These are phyloP conservation scores for Neopipo cinnamomea DNA, from an alignment of 2,113 vertebrate genomes.

Conservation along the genomic window DNA sequence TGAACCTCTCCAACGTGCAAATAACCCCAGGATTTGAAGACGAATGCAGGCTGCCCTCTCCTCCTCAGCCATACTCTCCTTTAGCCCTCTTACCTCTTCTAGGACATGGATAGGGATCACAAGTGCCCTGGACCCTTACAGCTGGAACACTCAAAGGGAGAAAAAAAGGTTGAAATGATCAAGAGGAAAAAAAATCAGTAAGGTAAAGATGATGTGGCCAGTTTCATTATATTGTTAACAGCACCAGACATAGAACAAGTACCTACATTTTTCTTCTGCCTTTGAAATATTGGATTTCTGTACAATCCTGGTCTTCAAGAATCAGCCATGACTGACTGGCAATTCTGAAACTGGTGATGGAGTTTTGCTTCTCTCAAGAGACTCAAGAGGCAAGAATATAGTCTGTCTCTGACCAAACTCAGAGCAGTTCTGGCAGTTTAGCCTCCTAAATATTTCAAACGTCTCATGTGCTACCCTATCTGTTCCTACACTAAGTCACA, in stretches of 20 bases:
- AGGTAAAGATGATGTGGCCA: not conserved
- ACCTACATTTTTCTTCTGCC: rapidly evolving
- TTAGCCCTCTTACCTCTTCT: not conserved
- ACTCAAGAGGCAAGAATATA: not conserved
- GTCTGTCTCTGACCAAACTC: not conserved
- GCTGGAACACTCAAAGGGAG: not conserved
- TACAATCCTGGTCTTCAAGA: not conserved
- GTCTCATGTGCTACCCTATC: not conserved
- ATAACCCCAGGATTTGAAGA: not conserved
- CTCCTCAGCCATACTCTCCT: not conserved
- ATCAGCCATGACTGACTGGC: not conserved
- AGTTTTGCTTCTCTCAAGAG: not conserved
- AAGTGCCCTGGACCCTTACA: rapidly evolving
- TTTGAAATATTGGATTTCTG: not conserved
- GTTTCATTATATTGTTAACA: not conserved
- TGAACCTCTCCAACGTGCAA: rapidly evolving
- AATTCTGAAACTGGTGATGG: not conserved
- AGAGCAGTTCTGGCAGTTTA: not conserved
- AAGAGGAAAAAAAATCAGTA: not conserved
- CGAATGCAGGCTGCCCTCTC: not conserved
- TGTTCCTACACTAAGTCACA: not conserved
- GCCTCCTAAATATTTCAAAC: not conserved
- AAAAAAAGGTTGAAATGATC: not conserved
- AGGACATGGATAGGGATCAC: not conserved
- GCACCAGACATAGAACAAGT: not conserved